These are phyloP conservation scores for Protobothrops flavoviridis DNA, from an alignment of 2,113 vertebrate species.

Conservation along the genomic window DNA sequence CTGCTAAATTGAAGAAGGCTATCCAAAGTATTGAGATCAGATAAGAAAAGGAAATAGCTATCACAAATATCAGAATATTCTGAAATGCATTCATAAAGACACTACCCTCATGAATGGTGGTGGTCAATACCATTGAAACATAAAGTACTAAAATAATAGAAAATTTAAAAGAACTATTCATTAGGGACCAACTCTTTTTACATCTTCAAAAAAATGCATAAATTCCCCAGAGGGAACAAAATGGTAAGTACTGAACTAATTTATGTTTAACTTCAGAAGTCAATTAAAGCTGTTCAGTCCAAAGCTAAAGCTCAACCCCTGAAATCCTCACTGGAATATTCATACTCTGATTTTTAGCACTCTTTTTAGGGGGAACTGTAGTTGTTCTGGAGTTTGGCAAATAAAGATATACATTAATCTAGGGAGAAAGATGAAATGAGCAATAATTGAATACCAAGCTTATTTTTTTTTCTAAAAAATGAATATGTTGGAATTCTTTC, in stretches of 20 bases:
- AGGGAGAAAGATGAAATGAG: not conserved
- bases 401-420: not conserved
- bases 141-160: not conserved
- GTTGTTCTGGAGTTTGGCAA: not conserved
- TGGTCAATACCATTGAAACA: not conserved
- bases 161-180: not conserved
- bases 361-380: not conserved
- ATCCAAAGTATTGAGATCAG: not conserved
- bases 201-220: not conserved
- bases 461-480: not conserved
- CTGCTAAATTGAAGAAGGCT: no score
- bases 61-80: not conserved
- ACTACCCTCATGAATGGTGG: not conserved
- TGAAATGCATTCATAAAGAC: not conserved
- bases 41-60: not conserved
- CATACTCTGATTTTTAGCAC: not conserved
- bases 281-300: not conserved
- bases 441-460: not conserved
- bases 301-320: not conserved
- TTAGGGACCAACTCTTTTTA: not conserved
- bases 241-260: not conserved
- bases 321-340: slow-evolving; percentile 7
- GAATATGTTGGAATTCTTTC: not conserved
- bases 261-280: slow-evolving; percentile 2
- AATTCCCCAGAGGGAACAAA: not conserved